Conservation (phyloP, 2,113 vertebrate species). For the Malaclemys terrapin region DNA sequence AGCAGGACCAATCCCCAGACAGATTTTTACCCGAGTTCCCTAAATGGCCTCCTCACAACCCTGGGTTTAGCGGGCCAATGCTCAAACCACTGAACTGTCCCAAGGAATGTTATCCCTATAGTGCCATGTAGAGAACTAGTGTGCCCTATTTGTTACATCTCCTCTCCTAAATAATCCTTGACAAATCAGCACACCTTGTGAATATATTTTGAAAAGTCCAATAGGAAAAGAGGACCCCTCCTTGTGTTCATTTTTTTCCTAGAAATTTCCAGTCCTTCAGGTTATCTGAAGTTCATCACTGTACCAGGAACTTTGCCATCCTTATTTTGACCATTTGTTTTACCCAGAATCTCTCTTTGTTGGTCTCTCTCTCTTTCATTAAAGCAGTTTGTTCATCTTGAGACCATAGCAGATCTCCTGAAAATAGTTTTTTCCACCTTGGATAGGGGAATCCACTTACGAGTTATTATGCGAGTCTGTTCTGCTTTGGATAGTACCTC, state of each 20-base stretch:
- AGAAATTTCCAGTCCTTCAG: not conserved
- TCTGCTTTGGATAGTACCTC: not conserved
- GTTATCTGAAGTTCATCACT: not conserved
- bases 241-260: not conserved
- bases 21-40: no score
- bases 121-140: not conserved
- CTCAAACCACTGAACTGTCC: no score
- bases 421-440: not conserved
- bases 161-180: rapidly evolving
- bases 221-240: not conserved
- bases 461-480: not conserved
- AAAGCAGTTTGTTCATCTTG: not conserved
- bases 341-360: no score
- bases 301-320: not conserved
- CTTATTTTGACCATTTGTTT: not conserved
- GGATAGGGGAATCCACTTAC: not conserved
- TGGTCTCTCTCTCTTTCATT: not conserved
- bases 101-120: not conserved
- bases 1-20: no score
- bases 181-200: not conserved
- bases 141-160: not conserved
- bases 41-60: no score
- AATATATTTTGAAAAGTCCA: not conserved
- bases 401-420: not conserved
- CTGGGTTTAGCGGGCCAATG: no score